Conservation (phyloP, 2,113 vertebrate genomes). For the Donacobius atricapilla region DNA sequence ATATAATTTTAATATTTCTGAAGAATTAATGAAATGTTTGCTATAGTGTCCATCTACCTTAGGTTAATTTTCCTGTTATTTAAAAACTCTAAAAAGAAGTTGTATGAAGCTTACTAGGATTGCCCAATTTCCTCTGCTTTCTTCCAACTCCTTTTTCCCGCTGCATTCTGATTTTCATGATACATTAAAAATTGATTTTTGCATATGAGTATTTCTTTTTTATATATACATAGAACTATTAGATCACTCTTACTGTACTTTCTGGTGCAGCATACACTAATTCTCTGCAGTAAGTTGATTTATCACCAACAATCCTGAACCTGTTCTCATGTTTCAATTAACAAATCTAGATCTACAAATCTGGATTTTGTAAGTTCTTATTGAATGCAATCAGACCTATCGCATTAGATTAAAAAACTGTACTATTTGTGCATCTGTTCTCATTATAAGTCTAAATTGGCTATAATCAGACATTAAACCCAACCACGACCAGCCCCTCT, state of each 20-base stretch:
- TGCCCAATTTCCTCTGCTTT: not conserved
- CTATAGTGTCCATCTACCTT: not conserved
- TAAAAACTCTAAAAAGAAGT: not conserved
- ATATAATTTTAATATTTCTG: not conserved
- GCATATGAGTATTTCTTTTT: not conserved
- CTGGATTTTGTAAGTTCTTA: not conserved
- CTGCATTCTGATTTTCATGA: not conserved
- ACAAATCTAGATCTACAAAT: not conserved
- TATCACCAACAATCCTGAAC: not conserved
- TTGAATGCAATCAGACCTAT: not conserved
- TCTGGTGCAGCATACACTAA: not conserved
- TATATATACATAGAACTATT: not conserved
- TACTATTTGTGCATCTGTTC: not conserved
- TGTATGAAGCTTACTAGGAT: not conserved
- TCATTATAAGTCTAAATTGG: not conserved
- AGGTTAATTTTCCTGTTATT: not conserved
- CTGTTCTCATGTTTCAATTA: not conserved
- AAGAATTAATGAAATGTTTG: not conserved
- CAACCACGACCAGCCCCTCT: accelerated
- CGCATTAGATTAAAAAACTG: not conserved
- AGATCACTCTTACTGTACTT: not conserved
- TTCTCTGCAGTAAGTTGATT: not conserved
- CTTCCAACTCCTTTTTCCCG: not conserved
- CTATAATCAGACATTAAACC: not conserved
- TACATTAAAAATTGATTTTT: not conserved